Percentiles rank a stretch among this genome's conserved stretches.
These are phyloP conservation scores for Echiichthys vipera DNA, from an alignment of 2,797 vertebrate species.

Conservation along the genomic window DNA sequence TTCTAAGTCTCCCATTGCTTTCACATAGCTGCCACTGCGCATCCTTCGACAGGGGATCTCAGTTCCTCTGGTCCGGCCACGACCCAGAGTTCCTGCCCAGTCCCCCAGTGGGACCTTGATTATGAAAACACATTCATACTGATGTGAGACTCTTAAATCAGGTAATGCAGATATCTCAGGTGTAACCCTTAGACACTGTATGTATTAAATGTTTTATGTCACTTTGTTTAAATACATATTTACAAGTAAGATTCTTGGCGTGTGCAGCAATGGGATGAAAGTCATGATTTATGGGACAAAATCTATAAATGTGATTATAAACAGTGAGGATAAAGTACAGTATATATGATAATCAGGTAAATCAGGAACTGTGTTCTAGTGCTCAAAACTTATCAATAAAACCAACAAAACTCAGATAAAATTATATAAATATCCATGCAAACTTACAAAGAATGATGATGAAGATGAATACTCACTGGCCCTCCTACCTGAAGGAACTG, in stretches of 20 bases:
- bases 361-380: background rate
- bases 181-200: background rate
- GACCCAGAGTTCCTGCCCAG: slow-evolving; percentile 91
- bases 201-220: background rate
- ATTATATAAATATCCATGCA: slow-evolving; percentile 39
- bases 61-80: slow-evolving; percentile 79
- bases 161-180: background rate
- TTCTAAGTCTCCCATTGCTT: slow-evolving; percentile 96
- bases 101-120: slow-evolving; percentile 95
- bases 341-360: slow-evolving; percentile 16
- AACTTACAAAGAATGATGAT: slow-evolving; percentile 59
- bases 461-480: slow-evolving; percentile 57
- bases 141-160: background rate
- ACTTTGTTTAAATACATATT: background rate
- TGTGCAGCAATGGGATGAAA: slow-evolving; percentile 15
- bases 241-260: background rate
- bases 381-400: slow-evolving; percentile 23
- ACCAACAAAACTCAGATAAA: slow-evolving; percentile 23
- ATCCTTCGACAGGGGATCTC: slow-evolving; percentile 98
- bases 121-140: slow-evolving; percentile 4
- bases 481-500: slow-evolving; percentile 96
- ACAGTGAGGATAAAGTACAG: slow-evolving; percentile 17
- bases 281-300: no score
- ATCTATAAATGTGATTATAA: background rate
- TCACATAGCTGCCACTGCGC: slow-evolving; percentile 99